Evolutionary conservation across 37 sponge, comb jelly and placozoan genomes (phyloP), one percentile per base, ranked within the genome.

Genomic region (Mnemiopsis leidyi): DNA sequence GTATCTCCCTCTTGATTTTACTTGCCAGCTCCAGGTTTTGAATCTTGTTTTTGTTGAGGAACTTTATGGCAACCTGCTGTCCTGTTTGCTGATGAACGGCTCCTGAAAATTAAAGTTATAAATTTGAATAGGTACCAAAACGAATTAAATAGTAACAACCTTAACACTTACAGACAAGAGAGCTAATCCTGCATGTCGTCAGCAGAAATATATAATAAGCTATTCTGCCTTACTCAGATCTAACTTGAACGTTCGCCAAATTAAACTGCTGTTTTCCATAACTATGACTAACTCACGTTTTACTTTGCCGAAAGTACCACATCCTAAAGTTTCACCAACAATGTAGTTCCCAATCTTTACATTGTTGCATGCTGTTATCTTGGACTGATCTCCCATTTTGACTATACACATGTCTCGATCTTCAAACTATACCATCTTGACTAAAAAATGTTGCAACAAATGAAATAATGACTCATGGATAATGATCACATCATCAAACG

Each of bases 21-120:
- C 93, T 93, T 20, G 93, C 83, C 18, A 93, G 68, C n/a, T 95
- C 94, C 83, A 95, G 29, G 39, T 76, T 94, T 32, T 95, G 93
- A 20, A 98, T 96, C 68, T 97, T 98, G 67, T 95, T 93, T 67
- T 95, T 93, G 93, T 97, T 97, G 35, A 98, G 77, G 69, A 98
- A 97, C 92, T 98, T 98, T 24, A 98, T 95, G 21, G 98, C 98
- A 61, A 98, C 98, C 69, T 97, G 94, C 92, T 97, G 97, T 92
- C 95, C 95, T 0, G 98, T 98, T 23, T 94, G 92, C 32, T 97
- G 97, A 61, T 98, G 98, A 32, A 94, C 93, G 0, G 96, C 98
- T 26, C 94, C 26, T 95, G 36, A 92, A 40, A 23, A 9, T 13
- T 7, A n/a, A 21, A 21, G 24, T 7, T 16, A 73, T 21, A 73